Percentiles rank a stretch among this genome's conserved stretches.
Evolutionary conservation across 2,888 invertebrate genomes (phyloP).

Genomic region (Ormyrus rosae): DNA sequence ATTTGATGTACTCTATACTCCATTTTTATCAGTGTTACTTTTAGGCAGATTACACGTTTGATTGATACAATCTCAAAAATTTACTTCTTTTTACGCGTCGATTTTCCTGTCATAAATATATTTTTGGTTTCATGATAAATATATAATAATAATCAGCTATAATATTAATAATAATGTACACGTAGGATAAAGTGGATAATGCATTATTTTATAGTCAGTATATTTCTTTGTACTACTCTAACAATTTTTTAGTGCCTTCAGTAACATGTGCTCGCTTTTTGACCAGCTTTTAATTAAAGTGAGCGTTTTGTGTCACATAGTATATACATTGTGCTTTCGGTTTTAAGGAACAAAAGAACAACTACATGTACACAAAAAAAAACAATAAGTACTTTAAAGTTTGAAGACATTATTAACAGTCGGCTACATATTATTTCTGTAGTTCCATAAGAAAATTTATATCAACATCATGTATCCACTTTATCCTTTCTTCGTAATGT

Average conservation of each 20-base stretch:
- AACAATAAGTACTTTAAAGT: conserved; percentile 27
- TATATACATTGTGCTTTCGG: conserved; percentile 56
- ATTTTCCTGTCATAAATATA: conserved; percentile 52
- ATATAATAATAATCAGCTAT: conserved; percentile 48
- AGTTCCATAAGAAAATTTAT: conserved; percentile 36
- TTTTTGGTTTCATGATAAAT: conserved; percentile 57
- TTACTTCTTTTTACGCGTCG: conserved; percentile 43
- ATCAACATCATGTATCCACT: conserved; percentile 45
- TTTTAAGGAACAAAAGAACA: conserved; percentile 29
- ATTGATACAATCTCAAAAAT: conserved; percentile 56
- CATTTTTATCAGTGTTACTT: conserved; percentile 44
- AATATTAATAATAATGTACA: conserved; percentile 48
- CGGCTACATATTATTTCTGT: conserved; percentile 16
- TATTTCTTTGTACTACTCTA: conserved; percentile 27
- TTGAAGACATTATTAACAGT: conserved; percentile 11
- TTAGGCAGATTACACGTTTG: conserved; percentile 55
- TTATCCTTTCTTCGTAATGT: conserved; percentile 49
- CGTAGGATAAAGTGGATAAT: conserved; percentile 55
- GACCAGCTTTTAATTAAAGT: conserved; percentile 29
- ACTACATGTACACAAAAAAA: conserved; percentile 19
- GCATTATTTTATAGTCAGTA: conserved; percentile 21
- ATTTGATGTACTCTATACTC: conserved; percentile 48
- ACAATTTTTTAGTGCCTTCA: conserved; percentile 50
- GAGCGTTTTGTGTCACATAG: conserved; percentile 42
- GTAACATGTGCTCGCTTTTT: conserved; percentile 53